Percentiles rank a stretch among this genome's conserved stretches.
phyloP scores from a whole-genome alignment of 1,140 invertebrate species.

The Drosophila setifemur region DNA sequence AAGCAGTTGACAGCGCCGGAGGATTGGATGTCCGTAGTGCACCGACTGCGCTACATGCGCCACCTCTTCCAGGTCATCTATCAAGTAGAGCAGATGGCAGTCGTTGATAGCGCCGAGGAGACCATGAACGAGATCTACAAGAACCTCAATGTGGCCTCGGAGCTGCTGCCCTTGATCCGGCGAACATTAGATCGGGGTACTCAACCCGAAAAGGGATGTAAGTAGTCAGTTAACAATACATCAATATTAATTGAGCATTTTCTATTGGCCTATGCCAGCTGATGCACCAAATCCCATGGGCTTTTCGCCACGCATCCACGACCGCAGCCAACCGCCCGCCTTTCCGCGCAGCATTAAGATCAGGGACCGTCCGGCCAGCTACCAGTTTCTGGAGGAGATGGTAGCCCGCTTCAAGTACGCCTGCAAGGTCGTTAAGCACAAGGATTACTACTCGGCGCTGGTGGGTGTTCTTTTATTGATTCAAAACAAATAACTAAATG shows the following conservation, averaged over 20 bases:
- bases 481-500: neutral
- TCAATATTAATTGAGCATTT: neutral
- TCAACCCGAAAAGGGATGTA: slow-evolving; percentile 88
- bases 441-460: slow-evolving; percentile 91
- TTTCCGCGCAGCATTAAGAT: slow-evolving; percentile 98
- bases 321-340: slow-evolving; percentile 96
- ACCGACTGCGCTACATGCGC: slow-evolving; percentile 92
- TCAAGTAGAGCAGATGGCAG: slow-evolving; percentile 85
- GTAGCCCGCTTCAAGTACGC: slow-evolving; percentile 91
- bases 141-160: slow-evolving; percentile 87
- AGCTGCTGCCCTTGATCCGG: slow-evolving; percentile 91
- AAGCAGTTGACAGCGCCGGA: slow-evolving; percentile 85
- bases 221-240: slow-evolving; percentile 58
- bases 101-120: slow-evolving; percentile 84
- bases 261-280: slow-evolving; percentile 75
- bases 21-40: slow-evolving; percentile 86
- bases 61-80: slow-evolving; percentile 92
- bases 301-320: slow-evolving; percentile 97
- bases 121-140: slow-evolving; percentile 86
- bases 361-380: slow-evolving; percentile 90
- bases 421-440: slow-evolving; percentile 91
- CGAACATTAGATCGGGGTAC: slow-evolving; percentile 90
- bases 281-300: slow-evolving; percentile 88
- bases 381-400: slow-evolving; percentile 93
- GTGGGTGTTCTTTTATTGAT: slow-evolving; percentile 83